Conservation (phyloP, 1,140 invertebrate genomes). For the Halesus radiatus region DNA sequence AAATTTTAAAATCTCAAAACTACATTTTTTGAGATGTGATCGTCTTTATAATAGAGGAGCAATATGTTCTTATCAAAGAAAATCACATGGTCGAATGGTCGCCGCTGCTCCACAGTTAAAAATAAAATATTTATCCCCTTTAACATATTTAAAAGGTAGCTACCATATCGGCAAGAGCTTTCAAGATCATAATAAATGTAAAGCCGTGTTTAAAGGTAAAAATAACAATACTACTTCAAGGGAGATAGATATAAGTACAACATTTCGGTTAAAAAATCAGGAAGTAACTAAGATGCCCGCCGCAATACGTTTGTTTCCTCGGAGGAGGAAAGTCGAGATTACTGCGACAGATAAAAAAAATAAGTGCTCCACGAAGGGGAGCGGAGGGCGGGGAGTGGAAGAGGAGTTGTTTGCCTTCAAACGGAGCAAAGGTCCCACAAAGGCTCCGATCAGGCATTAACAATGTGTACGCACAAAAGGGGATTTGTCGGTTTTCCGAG, state of each 20-base stretch:
- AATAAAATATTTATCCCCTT: too few relatives aligned
- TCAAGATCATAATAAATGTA: neutral
- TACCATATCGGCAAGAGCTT: neutral
- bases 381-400: neutral
- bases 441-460: slow-evolving; percentile 46
- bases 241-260: neutral
- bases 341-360: slow-evolving; percentile 38
- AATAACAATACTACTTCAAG: neutral
- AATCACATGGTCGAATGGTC: too few relatives aligned
- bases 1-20: too few relatives aligned
- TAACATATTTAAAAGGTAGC: neutral
- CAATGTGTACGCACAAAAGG: slow-evolving; percentile 44
- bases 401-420: neutral
- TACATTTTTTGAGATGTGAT: too few relatives aligned
- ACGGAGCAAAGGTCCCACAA: slow-evolving; percentile 31
- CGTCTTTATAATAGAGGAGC: too few relatives aligned
- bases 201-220: neutral
- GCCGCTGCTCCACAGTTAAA: too few relatives aligned
- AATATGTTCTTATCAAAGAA: too few relatives aligned
- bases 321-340: slow-evolving; percentile 22
- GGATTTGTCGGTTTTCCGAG: slow-evolving; percentile 47
- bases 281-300: neutral
- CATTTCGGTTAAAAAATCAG: neutral
- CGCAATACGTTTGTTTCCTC: neutral
- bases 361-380: slow-evolving; percentile 19